A percentile compares a stretch with the other conserved stretches of the same genome.
phyloP scores from a whole-genome alignment of 2,797 vertebrate genomes.

The Clarias pachynema region DNA sequence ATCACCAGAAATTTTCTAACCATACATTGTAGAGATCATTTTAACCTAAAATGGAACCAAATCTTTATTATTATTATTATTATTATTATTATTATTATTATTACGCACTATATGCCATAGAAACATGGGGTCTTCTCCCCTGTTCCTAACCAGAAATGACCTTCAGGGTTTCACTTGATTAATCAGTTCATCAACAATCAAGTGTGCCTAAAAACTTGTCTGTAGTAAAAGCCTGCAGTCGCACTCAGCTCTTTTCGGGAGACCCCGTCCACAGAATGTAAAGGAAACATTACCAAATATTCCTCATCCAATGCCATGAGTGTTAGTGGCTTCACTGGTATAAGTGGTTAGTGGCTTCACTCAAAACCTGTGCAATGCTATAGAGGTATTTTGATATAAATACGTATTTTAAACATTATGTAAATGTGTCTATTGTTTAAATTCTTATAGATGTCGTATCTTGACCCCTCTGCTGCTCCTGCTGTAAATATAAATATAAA shows the following conservation, averaged over 20 bases:
- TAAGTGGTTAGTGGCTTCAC: conserved; percentile 47
- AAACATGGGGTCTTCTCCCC: neutral
- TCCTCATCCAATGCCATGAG: conserved; percentile 27
- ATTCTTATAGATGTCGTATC: conserved; percentile 4
- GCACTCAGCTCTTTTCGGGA: neutral
- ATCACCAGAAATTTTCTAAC: neutral
- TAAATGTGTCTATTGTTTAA: conserved; percentile 17
- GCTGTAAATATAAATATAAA: conserved; percentile 17
- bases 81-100: neutral
- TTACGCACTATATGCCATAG: neutral
- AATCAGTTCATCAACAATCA: neutral
- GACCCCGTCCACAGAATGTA: neutral
- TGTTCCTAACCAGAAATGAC: neutral
- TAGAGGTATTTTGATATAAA: conserved; percentile 59
- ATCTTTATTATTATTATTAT: neutral
- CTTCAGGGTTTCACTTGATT: neutral
- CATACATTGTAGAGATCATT: neutral
- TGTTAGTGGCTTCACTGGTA: conserved; percentile 50
- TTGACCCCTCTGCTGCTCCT: conserved; percentile 1
- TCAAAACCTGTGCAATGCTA: conserved; percentile 50
- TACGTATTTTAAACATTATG: conserved; percentile 47
- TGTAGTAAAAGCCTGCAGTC: neutral
- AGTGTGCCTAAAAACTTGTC: neutral
- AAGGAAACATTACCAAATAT: conserved; percentile 6
- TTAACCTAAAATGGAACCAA: neutral